Evolutionary conservation across 1,140 invertebrate genomes (phyloP).

Genomic region (Aphelenchoides avenae): DNA sequence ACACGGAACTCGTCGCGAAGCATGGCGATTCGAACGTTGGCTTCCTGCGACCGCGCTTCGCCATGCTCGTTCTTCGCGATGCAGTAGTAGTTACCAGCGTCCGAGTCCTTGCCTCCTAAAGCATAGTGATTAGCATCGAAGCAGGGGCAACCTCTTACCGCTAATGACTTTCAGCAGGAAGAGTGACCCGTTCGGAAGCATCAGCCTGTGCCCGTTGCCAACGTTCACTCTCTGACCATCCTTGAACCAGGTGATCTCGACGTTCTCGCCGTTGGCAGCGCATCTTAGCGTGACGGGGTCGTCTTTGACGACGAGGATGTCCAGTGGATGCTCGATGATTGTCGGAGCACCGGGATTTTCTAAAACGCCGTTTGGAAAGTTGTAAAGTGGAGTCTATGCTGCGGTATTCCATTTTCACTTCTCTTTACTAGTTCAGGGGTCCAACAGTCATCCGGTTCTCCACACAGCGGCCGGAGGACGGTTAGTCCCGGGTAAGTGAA

Average conservation of each 20-base stretch:
- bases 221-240: conserved; percentile 38
- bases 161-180: conserved; percentile 39
- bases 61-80: conserved; percentile 33
- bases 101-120: conserved; percentile 30
- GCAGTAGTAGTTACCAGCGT: conserved; percentile 43
- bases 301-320: conserved; percentile 38
- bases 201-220: conserved; percentile 39
- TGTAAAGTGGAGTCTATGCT: too few species aligned
- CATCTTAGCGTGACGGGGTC: conserved; percentile 42
- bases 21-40: conserved; percentile 36
- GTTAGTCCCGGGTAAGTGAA: too few species aligned
- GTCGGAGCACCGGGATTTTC: too few species aligned
- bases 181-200: conserved; percentile 43
- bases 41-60: conserved; percentile 33
- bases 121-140: too few species aligned
- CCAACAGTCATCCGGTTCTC: too few species aligned
- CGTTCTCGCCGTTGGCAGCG: conserved; percentile 28
- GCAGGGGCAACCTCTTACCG: conserved; percentile 24
- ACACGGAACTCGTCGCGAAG: conserved; percentile 40
- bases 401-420: too few species aligned
- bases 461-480: too few species aligned
- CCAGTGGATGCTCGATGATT: conserved; percentile 42
- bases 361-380: too few species aligned
- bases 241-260: conserved; percentile 43
- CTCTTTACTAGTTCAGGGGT: too few species aligned